Conservation (phyloP, 2,797 vertebrate genomes). For the Okamejei kenojei region DNA sequence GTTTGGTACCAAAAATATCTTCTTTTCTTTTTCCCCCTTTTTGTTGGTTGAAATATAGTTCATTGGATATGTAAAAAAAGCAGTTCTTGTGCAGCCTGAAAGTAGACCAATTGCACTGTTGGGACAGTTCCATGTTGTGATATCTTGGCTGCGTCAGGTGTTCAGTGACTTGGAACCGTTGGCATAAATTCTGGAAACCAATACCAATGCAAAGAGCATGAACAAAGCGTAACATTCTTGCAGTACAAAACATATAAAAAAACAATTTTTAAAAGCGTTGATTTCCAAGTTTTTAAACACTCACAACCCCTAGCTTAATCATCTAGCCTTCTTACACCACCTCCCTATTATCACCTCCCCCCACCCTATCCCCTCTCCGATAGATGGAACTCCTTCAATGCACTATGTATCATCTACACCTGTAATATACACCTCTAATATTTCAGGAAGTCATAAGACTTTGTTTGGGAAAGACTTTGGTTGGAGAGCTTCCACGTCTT, state of each 20-base stretch:
- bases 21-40: constrained; percentile 30
- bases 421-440: too few species aligned
- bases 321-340: too few species aligned
- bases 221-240: neutral
- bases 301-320: neutral
- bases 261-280: neutral
- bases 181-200: constrained; percentile 55
- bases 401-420: neutral
- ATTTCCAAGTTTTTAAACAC: neutral
- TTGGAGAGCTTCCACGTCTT: too few species aligned
- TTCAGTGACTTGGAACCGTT: constrained; percentile 57
- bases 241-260: neutral
- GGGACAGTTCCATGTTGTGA: constrained; percentile 58
- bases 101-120: constrained; percentile 63
- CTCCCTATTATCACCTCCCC: too few species aligned
- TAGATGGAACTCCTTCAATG: too few species aligned
- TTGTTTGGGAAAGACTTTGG: too few species aligned
- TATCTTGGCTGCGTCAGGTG: constrained; percentile 61
- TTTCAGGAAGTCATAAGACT: too few species aligned
- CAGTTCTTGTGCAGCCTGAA: constrained; percentile 71
- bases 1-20: constrained; percentile 42
- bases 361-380: too few species aligned
- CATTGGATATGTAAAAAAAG: constrained; percentile 52
- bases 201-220: constrained; percentile 10
- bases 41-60: constrained; percentile 23